These are phyloP conservation scores for Natrix natrix DNA, from an alignment of 2,797 vertebrate genomes.

Conservation along the genomic window DNA sequence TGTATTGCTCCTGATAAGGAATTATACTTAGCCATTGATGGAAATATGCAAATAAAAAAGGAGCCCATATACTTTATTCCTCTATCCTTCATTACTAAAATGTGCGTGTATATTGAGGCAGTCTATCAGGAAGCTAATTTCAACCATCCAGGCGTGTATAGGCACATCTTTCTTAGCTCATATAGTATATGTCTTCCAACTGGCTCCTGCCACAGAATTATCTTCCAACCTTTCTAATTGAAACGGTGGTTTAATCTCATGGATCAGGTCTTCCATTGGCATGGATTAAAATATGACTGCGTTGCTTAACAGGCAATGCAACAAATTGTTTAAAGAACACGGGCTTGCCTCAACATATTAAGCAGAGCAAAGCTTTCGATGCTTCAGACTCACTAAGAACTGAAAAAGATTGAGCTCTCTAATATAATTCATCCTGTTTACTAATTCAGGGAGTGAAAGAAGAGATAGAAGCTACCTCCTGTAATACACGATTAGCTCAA, in stretches of 20 bases:
- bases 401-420: slow-evolving; percentile 31
- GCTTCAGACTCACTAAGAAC: slow-evolving; percentile 12
- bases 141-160: neutral
- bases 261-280: slow-evolving; percentile 28
- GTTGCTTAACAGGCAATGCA: slow-evolving; percentile 38
- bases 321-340: slow-evolving; percentile 43
- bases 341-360: slow-evolving; percentile 31
- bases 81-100: neutral
- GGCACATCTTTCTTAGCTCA: neutral
- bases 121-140: slow-evolving; percentile 1
- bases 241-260: slow-evolving; percentile 39
- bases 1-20: neutral
- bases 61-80: neutral
- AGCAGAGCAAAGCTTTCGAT: slow-evolving; percentile 42
- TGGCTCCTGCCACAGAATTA: slow-evolving; percentile 14
- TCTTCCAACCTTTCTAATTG: slow-evolving; percentile 29
- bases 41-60: neutral
- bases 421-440: slow-evolving; percentile 23
- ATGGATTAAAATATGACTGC: slow-evolving; percentile 35
- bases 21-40: neutral
- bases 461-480: neutral
- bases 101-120: slow-evolving; percentile 14
- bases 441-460: slow-evolving; percentile 17
- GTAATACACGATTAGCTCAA: neutral
- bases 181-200: neutral